Percentiles rank a stretch among this genome's conserved stretches.
Conservation (phyloP, 2,113 vertebrate genomes). For the Podocnemis expansa region DNA sequence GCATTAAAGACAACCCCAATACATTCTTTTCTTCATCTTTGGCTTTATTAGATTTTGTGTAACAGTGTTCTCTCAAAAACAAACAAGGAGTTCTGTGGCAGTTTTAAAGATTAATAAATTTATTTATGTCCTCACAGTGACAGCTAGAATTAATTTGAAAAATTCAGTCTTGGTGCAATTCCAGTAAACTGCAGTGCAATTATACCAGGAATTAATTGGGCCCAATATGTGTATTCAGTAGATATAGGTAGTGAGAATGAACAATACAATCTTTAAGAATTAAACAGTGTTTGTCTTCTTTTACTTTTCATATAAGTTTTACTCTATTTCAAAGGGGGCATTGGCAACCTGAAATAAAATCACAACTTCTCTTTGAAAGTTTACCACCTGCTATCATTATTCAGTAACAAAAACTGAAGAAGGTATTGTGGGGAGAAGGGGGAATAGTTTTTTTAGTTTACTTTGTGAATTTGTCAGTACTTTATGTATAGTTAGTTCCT, state of each 20-base stretch:
- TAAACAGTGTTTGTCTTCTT: conserved; percentile 49
- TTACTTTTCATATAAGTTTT: conserved; percentile 36
- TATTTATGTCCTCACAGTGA: no score
- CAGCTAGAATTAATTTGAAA: background rate
- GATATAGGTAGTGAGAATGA: conserved; percentile 1
- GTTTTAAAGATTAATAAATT: no score
- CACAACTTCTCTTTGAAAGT: background rate
- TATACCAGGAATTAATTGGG: background rate
- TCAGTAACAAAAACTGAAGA: background rate
- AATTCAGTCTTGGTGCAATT: background rate
- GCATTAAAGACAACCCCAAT: background rate
- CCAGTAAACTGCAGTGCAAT: background rate
- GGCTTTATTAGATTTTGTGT: background rate
- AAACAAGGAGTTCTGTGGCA: no score
- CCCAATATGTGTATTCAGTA: background rate
- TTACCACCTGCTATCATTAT: background rate
- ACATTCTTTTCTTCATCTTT: background rate
- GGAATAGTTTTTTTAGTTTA: background rate
- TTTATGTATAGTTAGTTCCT: background rate
- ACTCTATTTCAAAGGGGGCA: background rate
- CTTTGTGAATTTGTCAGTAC: background rate
- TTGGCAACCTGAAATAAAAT: background rate
- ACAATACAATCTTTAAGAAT: conserved; percentile 41
- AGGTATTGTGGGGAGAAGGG: background rate
- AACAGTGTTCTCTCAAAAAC: background rate